Evolutionary conservation across 2,113 vertebrate species (phyloP), one percentile per base, ranked within the genome.

Genomic region (Antennarius striatus): DNA sequence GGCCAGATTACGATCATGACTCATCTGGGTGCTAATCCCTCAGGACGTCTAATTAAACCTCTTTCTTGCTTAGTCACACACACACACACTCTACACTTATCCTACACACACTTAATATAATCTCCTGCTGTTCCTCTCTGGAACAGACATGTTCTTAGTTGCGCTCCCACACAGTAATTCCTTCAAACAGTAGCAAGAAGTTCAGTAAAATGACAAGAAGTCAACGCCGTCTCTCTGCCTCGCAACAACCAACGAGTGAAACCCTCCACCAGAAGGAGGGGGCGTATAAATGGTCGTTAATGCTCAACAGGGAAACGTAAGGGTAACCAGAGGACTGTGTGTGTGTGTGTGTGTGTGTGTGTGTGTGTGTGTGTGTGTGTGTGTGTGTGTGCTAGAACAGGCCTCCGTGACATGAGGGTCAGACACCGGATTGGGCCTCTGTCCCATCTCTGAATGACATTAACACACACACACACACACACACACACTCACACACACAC

Each of bases 11-110:
- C 82, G 86, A 85, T 89, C 86, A 80, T 75, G 77, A 84, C 68
- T 90, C 87, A 86, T 88, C 87, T 82, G 69, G 68, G 75, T 76
- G 82, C 72, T 87, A 90, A 90, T 91, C 90, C 89, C 79, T 61
- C 43, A 39, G 84, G 83, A 89, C 77, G 86, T 87, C 84, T 91
- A 93, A 93, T 93, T 91, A 91, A 89, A 91, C 78, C 71, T 76
- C 68, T 62, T 72, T 32, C 73, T 84, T 80, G 79, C 71, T 63
- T 53, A 56, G 70, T 77, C 72, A 72, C 47, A 63, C 66, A 49
- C n/a, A n/a, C n/a, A 73, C 48, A 49, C 10, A 17, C 52, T 5
- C 45, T 17, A 36, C 5, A 52, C 55, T n/a, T 29, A 43, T 22
- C 46, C 56, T 6, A 49, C 73, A 69, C 14, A 15, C 14, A 15